Evolutionary conservation across 2,113 vertebrate genomes (phyloP).

Genomic region (Colius striatus): DNA sequence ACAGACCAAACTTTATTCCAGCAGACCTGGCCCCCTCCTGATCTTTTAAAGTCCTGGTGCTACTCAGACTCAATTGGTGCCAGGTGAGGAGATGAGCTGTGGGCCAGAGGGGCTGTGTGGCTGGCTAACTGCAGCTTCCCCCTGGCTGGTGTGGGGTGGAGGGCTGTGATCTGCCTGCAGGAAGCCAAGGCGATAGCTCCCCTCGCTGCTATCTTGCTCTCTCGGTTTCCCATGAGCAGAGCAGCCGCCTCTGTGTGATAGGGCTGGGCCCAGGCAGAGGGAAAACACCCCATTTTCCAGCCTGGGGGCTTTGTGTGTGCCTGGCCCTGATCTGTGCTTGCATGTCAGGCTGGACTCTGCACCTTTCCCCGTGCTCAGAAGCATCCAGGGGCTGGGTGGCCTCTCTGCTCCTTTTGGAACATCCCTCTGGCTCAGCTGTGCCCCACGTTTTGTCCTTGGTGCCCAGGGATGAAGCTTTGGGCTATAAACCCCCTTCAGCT

Average conservation of each 20-base stretch:
- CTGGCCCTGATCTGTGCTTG: fast-evolving
- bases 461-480: background rate
- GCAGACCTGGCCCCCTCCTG: background rate
- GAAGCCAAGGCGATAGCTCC: background rate
- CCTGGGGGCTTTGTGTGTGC: background rate
- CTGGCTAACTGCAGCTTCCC: fast-evolving
- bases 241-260: background rate
- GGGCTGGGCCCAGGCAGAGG: background rate
- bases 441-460: background rate
- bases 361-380: fast-evolving
- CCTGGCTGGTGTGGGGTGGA: fast-evolving
- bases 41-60: background rate
- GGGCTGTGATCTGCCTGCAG: background rate
- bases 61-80: background rate
- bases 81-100: background rate
- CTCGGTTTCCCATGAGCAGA: background rate
- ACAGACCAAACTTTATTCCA: background rate
- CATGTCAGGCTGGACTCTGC: background rate
- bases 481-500: background rate
- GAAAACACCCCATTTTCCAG: background rate
- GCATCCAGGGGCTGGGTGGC: fast-evolving
- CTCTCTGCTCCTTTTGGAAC: background rate
- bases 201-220: background rate
- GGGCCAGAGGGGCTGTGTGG: background rate
- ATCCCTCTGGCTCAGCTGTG: background rate